Evolutionary conservation across 2,888 invertebrate species (phyloP).

Genomic region (Parthenolecanium corni): DNA sequence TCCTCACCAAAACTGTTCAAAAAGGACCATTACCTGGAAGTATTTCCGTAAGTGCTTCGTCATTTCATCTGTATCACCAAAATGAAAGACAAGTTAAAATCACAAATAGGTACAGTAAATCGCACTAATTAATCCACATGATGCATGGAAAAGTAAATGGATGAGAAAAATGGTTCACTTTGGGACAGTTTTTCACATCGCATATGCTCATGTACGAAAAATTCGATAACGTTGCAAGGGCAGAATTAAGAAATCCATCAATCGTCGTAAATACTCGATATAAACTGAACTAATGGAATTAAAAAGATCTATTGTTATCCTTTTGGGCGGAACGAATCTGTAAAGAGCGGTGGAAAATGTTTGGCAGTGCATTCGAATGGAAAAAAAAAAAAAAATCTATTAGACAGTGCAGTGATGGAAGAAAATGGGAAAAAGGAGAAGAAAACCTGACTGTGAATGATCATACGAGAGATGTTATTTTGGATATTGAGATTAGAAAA

Average conservation of each 20-base stretch:
- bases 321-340: slow-evolving; percentile 14
- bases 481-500: neutral
- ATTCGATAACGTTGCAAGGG: neutral
- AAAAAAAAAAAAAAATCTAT: neutral
- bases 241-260: slow-evolving; percentile 25
- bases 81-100: slow-evolving; percentile 1
- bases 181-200: neutral
- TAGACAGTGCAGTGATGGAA: neutral
- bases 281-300: slow-evolving; percentile 23
- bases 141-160: neutral
- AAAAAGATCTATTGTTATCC: slow-evolving; percentile 15
- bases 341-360: slow-evolving; percentile 24
- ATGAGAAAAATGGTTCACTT: neutral
- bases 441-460: neutral
- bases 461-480: neutral
- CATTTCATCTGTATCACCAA: slow-evolving; percentile 11
- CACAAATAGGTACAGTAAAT: slow-evolving; percentile 5
- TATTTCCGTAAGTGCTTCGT: slow-evolving; percentile 9
- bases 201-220: neutral
- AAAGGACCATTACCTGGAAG: slow-evolving; percentile 16
- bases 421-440: neutral
- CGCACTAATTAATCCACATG: neutral
- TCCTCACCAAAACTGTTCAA: too few species aligned
- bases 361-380: neutral
- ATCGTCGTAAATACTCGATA: slow-evolving; percentile 19